A percentile compares a stretch with the other conserved stretches of the same genome.
Evolutionary conservation across 2,797 vertebrate genomes (phyloP).

Genomic region (Chrysocyon brachyurus): DNA sequence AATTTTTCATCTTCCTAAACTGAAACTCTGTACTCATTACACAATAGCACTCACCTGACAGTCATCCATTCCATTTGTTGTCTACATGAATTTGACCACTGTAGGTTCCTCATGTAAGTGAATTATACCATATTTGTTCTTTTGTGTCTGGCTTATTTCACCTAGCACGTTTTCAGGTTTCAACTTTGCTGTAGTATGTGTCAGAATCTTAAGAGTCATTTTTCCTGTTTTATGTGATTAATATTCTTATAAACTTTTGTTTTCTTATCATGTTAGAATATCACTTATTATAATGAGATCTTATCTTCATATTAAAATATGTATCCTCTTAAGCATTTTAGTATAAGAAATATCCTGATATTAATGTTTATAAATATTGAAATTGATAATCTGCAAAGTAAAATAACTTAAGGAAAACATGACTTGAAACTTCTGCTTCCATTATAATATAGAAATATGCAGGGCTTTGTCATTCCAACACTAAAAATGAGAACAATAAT

Average conservation of each 20-base stretch:
- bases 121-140: not conserved
- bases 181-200: not conserved
- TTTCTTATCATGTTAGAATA: not conserved
- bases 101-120: not conserved
- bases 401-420: not conserved
- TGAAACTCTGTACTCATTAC: not conserved
- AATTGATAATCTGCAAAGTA: not conserved
- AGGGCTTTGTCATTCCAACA: not conserved
- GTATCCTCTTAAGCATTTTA: not conserved
- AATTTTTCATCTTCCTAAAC: not conserved
- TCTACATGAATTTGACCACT: not conserved
- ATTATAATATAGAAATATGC: not conserved
- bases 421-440: not conserved
- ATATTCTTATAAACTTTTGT: not conserved
- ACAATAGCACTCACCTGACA: not conserved
- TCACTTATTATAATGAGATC: not conserved
- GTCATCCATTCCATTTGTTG: not conserved
- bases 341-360: not conserved
- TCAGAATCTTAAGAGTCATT: not conserved
- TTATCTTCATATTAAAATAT: constrained; percentile 9
- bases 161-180: not conserved
- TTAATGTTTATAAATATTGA: not conserved
- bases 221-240: not conserved
- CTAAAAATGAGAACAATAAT: not conserved
- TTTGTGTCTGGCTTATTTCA: not conserved